Evolutionary conservation across 2,113 vertebrate species (phyloP).

Genomic region (Marcusenius ussheri): DNA sequence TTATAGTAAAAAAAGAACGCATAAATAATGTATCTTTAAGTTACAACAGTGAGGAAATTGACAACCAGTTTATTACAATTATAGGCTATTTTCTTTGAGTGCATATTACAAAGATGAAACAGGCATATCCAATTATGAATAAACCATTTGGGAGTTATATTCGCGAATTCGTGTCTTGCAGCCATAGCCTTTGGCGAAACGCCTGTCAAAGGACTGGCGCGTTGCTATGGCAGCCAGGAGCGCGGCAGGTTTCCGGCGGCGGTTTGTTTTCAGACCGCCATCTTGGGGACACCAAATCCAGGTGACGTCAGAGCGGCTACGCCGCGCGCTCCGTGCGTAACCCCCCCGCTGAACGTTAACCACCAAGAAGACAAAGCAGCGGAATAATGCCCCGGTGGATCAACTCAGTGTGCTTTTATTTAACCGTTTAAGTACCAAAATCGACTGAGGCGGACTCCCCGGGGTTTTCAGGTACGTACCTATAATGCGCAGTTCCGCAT

Average conservation of each 20-base stretch:
- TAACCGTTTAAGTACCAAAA: constrained; percentile 58
- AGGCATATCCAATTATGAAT: not conserved
- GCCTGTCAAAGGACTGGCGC: not conserved
- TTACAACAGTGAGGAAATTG: not conserved
- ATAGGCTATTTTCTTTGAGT: not conserved
- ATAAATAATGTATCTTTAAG: not conserved
- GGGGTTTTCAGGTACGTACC: constrained; percentile 46
- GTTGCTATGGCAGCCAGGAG: not conserved
- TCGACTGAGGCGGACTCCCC: constrained; percentile 13
- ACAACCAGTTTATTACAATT: not conserved
- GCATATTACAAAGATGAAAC: not conserved
- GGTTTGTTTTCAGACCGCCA: constrained; percentile 30
- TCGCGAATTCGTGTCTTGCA: not conserved
- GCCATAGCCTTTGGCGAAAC: not conserved
- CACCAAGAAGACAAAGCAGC: constrained; percentile 72
- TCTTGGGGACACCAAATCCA: constrained; percentile 41
- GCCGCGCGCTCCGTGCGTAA: constrained; percentile 64
- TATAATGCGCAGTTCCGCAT: not conserved
- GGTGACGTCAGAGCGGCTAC: constrained; percentile 56
- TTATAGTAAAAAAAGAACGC: not conserved
- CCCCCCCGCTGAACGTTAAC: constrained; percentile 58
- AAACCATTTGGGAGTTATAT: not conserved
- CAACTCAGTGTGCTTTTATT: constrained; percentile 55
- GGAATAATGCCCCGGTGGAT: constrained; percentile 60
- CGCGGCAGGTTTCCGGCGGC: not conserved